phyloP scores from a whole-genome alignment of 2,113 vertebrate genomes.

The Dromaius novaehollandiae region DNA sequence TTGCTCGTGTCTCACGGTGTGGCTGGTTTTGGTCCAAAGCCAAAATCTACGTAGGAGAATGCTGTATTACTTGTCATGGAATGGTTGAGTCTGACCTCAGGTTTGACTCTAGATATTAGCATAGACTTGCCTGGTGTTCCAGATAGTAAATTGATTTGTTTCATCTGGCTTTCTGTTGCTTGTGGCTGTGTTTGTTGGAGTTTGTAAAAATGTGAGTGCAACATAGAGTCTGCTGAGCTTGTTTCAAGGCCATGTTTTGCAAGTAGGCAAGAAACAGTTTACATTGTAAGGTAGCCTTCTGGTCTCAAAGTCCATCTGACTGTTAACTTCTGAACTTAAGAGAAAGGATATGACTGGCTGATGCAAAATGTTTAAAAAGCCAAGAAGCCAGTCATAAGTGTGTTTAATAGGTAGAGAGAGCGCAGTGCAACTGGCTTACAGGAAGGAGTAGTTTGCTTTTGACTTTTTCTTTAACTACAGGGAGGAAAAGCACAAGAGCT shows the following conservation, averaged over 20 bases:
- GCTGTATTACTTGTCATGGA: not conserved
- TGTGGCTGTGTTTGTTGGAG: not conserved
- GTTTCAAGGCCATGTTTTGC: not conserved
- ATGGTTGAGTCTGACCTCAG: not conserved
- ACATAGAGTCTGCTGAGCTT: no score
- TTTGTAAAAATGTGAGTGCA: not conserved
- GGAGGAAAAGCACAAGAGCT: not conserved
- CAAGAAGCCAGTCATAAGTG: not conserved
- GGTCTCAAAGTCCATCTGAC: not conserved
- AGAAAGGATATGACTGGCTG: not conserved
- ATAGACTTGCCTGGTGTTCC: not conserved
- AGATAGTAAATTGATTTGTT: not conserved
- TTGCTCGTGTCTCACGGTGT: accelerated
- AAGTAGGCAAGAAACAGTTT: not conserved
- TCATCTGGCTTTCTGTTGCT: not conserved
- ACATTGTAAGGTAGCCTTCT: not conserved
- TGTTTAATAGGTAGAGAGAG: not conserved
- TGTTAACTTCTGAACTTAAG: not conserved
- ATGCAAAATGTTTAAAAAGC: not conserved
- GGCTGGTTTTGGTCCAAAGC: not conserved
- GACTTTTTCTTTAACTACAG: not conserved
- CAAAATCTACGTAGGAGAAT: not conserved
- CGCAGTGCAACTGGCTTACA: not conserved
- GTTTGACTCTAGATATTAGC: not conserved
- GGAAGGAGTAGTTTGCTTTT: not conserved